Evolutionary conservation across 2,113 vertebrate species (phyloP), one percentile per base, ranked within the genome.

Genomic region (Cichladusa arquata): DNA sequence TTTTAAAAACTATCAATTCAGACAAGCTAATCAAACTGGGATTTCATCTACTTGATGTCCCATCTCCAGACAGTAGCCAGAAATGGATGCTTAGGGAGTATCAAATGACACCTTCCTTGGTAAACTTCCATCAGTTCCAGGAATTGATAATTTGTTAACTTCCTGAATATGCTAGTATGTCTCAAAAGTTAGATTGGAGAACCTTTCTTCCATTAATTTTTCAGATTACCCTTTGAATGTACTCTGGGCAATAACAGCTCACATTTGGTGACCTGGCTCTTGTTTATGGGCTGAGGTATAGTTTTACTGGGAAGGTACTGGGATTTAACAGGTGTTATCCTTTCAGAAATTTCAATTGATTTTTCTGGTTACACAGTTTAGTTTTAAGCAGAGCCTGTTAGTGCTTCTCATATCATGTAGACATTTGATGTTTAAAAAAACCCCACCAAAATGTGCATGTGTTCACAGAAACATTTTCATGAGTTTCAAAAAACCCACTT

Each of bases 21-120:
- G 28, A n/a, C 31, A 19, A 19, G 5, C 6, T 16, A 8, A 15
- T 47, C 23, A 42, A 34, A 7, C 28, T 73, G 60, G n/a, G 6
- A 28, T 53, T 73, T 73, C 19, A 24, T 53, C n/a, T 31, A 2
- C 6, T 42, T 29, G 2, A 31, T 71, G 48, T 19, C 33, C 10
- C 12, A 3, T 69, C 31, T 83, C 14, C 0, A 0, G 26, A 23
- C 29, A 38, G 31, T 25, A 31, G 22, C 14, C 67, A 83, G 16
- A 81, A 83, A 24, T 29, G 36, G 20, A 12, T 54, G 18, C 23
- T 71, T 33, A 6, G 29, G 19, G 24, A 50, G 9, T 15, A 33
- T 26, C 23, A 85, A 70, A 34, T 36, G 16, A 17, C 14, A 11
- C 38, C 67, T 83, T 20, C 29, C 23, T 6, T 28, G 13, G 19